phyloP scores from a whole-genome alignment of 2,888 invertebrate species.

The Microplitis manilae region DNA sequence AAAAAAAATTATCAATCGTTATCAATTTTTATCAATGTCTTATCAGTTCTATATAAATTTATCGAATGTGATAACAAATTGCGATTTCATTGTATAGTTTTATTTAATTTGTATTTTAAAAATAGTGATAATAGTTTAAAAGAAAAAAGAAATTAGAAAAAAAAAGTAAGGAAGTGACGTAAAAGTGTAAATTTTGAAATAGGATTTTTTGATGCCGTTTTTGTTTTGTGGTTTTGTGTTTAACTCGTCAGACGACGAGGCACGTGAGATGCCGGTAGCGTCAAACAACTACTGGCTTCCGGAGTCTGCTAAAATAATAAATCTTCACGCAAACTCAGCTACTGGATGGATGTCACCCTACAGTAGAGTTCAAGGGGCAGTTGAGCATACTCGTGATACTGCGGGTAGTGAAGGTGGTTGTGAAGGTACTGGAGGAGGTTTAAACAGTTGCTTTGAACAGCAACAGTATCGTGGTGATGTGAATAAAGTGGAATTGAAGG shows the following conservation, averaged over 20 bases:
- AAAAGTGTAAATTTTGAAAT: slow-evolving; percentile 11
- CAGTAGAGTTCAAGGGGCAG: slow-evolving; percentile 51
- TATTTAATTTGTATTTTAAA: background rate
- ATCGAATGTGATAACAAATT: background rate
- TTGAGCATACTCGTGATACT: slow-evolving; percentile 38
- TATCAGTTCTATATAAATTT: background rate
- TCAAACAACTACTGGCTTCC: slow-evolving; percentile 64
- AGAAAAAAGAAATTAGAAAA: background rate
- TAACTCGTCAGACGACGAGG: slow-evolving; percentile 65
- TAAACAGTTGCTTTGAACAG: slow-evolving; percentile 22
- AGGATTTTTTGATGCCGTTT: slow-evolving; percentile 60
- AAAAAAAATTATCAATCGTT: background rate
- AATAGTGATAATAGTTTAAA: background rate
- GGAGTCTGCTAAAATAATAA: slow-evolving; percentile 63
- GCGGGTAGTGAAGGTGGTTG: background rate
- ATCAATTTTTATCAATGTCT: slow-evolving; percentile 3
- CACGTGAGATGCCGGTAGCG: slow-evolving; percentile 62
- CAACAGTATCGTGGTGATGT: slow-evolving; percentile 38
- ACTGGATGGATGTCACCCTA: slow-evolving; percentile 67
- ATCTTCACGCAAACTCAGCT: slow-evolving; percentile 60
- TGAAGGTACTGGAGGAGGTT: background rate
- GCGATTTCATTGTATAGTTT: background rate
- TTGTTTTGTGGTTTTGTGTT: slow-evolving; percentile 67
- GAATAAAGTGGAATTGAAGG: slow-evolving; percentile 22
- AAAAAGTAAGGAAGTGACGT: background rate